Conservation (phyloP, 2,888 invertebrate genomes). For the Bugulina stolonifera region DNA sequence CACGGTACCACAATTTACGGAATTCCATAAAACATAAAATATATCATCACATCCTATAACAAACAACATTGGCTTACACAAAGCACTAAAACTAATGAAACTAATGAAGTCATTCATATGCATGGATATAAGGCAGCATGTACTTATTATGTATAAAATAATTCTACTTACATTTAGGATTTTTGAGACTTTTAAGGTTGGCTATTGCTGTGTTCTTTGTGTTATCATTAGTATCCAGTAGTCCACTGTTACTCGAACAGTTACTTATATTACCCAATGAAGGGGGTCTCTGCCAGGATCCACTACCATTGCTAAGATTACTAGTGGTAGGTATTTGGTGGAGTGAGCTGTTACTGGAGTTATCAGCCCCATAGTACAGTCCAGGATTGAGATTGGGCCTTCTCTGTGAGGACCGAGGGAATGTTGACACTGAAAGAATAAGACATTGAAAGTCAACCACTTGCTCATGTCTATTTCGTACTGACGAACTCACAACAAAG, state of each 20-base stretch:
- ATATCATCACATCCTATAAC: too few relatives aligned
- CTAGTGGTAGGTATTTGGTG: neutral
- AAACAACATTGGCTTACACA: too few relatives aligned
- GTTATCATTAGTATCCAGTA: constrained; percentile 9
- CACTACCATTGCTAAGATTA: constrained; percentile 12
- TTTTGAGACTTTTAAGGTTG: constrained; percentile 8
- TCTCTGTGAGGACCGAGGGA: constrained; percentile 1
- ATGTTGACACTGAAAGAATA: neutral
- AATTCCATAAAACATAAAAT: too few relatives aligned
- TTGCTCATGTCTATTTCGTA: too few relatives aligned
- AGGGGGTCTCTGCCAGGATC: neutral
- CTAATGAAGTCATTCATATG: too few relatives aligned
- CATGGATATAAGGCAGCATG: too few relatives aligned
- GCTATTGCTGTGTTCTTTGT: constrained; percentile 7
- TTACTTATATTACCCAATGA: constrained; percentile 17
- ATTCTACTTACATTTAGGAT: constrained; percentile 19
- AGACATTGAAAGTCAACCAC: too few relatives aligned
- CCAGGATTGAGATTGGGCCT: constrained; percentile 13
- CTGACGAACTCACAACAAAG: too few relatives aligned
- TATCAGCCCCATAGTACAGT: neutral
- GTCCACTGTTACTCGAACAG: constrained; percentile 11
- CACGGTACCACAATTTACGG: too few relatives aligned
- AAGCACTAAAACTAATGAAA: too few relatives aligned
- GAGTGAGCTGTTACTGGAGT: constrained; percentile 10
- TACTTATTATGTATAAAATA: too few relatives aligned